Conservation (phyloP, 2,797 vertebrate genomes). For the Siniperca obscura region DNA sequence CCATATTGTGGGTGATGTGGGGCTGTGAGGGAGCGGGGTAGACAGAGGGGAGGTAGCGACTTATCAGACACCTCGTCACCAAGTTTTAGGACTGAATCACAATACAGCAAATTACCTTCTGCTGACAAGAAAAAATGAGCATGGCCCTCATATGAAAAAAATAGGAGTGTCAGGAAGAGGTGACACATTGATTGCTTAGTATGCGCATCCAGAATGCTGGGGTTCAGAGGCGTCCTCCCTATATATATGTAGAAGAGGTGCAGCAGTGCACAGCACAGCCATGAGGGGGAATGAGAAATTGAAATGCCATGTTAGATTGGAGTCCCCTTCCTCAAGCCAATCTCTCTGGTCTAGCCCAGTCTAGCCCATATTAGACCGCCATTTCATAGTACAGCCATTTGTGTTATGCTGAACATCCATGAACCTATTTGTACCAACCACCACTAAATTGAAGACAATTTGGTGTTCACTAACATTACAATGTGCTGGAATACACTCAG, state of each 20-base stretch:
- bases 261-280: constrained; percentile 78
- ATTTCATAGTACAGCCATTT: constrained; percentile 49
- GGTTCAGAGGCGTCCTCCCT: constrained; percentile 81
- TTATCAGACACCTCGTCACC: constrained; percentile 86
- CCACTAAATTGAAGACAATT: constrained; percentile 13
- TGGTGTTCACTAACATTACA: constrained; percentile 11
- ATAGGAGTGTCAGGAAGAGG: constrained; percentile 86
- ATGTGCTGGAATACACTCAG: constrained; percentile 19
- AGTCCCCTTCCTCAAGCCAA: constrained; percentile 74
- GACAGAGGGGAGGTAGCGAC: constrained; percentile 65
- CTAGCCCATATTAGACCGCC: constrained; percentile 51
- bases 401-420: constrained; percentile 34
- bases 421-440: constrained; percentile 5
- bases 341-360: constrained; percentile 60
- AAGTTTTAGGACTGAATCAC: constrained; percentile 88
- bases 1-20: constrained; percentile 71
- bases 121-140: constrained; percentile 90
- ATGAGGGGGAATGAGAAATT: constrained; percentile 83
- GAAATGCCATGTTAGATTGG: constrained; percentile 87
- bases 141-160: constrained; percentile 79
- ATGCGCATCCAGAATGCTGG: constrained; percentile 84
- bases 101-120: constrained; percentile 90
- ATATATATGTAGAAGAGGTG: constrained; percentile 87
- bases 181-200: constrained; percentile 90
- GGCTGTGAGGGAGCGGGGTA: constrained; percentile 23